Evolutionary conservation across 1,140 invertebrate species (phyloP), one percentile per base, ranked within the genome.

Genomic region (Xylocopa sonorina): DNA sequence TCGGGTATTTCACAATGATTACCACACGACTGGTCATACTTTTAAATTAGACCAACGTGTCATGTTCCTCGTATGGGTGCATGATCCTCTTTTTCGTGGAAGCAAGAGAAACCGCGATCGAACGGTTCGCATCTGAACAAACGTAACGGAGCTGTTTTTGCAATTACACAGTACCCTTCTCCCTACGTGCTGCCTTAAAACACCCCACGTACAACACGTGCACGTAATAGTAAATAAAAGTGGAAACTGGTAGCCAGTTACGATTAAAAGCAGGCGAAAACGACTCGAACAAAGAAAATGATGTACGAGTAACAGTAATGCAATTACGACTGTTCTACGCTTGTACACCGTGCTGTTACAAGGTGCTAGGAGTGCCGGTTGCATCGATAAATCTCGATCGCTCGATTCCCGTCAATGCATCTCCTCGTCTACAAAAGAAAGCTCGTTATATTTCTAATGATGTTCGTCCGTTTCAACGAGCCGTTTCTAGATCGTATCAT

Each of bases 271-370:
- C n/a, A n/a, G n/a, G n/a, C n/a, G 72, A 58, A 77, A 69, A 80
- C 38, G 50, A 80, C 50, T 21, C n/a, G 29, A 41, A 18, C 38
- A 18, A 24, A 48, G 27, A 48, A 24, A 75, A 68, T 50, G 57
- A 81, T 77, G 46, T 9, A 12, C 32, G 55, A 46, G 62, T 53
- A 79, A 73, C 38, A 43, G 53, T 62, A 68, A 62, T 46, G 69
- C 53, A 34, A 60, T 77, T 58, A 48, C 55, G 50, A 18, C 53
- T 48, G 50, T 50, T 41, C 43, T 62, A 18, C 46, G 14, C 14
- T 68, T 57, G 79, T 50, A 43, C 62, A n/a, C 48, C 72, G 57
- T n/a, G 78, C 57, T 71, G 67, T 79, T 79, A 68, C 80, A 60
- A 46, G 50, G 55, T 41, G 27, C 41, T 34, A 73, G 69, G 69